phyloP scores from a whole-genome alignment of 1,140 invertebrate genomes.

The Vanessa tameamea region DNA sequence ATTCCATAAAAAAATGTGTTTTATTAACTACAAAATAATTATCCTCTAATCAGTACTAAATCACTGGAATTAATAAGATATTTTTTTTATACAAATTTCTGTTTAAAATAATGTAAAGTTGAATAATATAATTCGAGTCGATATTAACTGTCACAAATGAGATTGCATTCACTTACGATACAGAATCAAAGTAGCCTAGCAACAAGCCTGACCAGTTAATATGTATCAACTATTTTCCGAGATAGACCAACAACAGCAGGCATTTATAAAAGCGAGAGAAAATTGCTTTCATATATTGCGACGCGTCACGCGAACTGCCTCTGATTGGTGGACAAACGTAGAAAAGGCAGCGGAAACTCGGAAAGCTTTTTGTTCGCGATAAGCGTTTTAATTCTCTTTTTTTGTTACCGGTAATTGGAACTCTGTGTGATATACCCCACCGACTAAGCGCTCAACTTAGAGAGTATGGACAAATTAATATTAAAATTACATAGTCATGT shows the following conservation, averaged over 20 bases:
- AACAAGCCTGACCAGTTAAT: slow-evolving; percentile 25
- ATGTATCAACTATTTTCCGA: slow-evolving; percentile 21
- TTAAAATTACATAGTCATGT: neutral
- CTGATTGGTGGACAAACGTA: slow-evolving; percentile 52
- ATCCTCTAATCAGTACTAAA: no score
- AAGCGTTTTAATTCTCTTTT: slow-evolving; percentile 39
- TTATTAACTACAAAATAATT: no score
- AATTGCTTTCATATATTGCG: slow-evolving; percentile 55
- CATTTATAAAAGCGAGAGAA: slow-evolving; percentile 51
- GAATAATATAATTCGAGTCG: no score
- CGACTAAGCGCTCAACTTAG: neutral
- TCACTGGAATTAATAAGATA: no score
- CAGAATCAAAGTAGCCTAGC: slow-evolving; percentile 11
- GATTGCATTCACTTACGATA: neutral
- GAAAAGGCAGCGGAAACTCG: slow-evolving; percentile 41
- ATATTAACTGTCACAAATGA: neutral
- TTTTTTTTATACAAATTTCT: no score
- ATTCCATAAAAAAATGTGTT: no score
- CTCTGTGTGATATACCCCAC: slow-evolving; percentile 14
- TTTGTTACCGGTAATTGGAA: slow-evolving; percentile 30
- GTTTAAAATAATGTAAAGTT: no score
- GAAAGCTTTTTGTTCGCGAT: slow-evolving; percentile 45
- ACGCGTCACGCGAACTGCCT: slow-evolving; percentile 46
- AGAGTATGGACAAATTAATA: neutral
- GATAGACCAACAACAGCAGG: slow-evolving; percentile 32